phyloP scores from a whole-genome alignment of 2,888 invertebrate genomes.

The Plagodis dolabraria region DNA sequence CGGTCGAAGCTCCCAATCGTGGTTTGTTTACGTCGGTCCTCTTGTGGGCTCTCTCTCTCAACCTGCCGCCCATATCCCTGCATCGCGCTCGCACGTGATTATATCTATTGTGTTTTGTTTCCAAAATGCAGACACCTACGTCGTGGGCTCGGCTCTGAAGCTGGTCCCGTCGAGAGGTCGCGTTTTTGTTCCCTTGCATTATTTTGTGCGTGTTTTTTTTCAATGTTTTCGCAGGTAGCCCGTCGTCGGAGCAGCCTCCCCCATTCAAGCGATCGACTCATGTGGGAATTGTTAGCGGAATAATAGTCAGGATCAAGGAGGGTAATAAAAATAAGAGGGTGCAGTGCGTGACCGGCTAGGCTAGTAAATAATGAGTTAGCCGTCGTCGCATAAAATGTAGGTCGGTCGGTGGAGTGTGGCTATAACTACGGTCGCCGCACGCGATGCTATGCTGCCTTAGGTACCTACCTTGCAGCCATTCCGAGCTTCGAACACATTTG shows the following conservation, averaged over 20 bases:
- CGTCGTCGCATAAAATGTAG: slow-evolving; percentile 81
- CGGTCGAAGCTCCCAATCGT: slow-evolving; percentile 81
- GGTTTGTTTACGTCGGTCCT: slow-evolving; percentile 83
- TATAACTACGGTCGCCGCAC: slow-evolving; percentile 63
- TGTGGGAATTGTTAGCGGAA: slow-evolving; percentile 28
- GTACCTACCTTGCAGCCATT: slow-evolving; percentile 52
- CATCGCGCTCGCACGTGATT: slow-evolving; percentile 77
- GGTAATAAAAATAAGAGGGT: slow-evolving; percentile 56
- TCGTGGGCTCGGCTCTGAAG: slow-evolving; percentile 68
- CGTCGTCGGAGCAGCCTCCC: slow-evolving; percentile 50
- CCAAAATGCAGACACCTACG: slow-evolving; percentile 81
- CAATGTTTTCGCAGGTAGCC: slow-evolving; percentile 79
- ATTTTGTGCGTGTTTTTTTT: slow-evolving; percentile 68
- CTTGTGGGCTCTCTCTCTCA: slow-evolving; percentile 74
- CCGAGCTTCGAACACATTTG: slow-evolving; percentile 47
- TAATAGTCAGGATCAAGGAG: slow-evolving; percentile 43
- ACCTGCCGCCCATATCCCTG: slow-evolving; percentile 81
- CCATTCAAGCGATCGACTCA: slow-evolving; percentile 54
- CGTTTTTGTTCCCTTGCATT: slow-evolving; percentile 76
- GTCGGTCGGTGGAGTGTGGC: slow-evolving; percentile 81
- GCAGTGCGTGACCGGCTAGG: slow-evolving; percentile 63
- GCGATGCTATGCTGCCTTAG: slow-evolving; percentile 60
- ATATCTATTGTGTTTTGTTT: slow-evolving; percentile 84
- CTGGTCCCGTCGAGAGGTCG: slow-evolving; percentile 71
- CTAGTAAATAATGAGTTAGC: slow-evolving; percentile 73